Percentiles rank a stretch among this genome's conserved stretches.
Evolutionary conservation across 2,113 vertebrate genomes (phyloP).

Genomic region (Zapus hudsonius): DNA sequence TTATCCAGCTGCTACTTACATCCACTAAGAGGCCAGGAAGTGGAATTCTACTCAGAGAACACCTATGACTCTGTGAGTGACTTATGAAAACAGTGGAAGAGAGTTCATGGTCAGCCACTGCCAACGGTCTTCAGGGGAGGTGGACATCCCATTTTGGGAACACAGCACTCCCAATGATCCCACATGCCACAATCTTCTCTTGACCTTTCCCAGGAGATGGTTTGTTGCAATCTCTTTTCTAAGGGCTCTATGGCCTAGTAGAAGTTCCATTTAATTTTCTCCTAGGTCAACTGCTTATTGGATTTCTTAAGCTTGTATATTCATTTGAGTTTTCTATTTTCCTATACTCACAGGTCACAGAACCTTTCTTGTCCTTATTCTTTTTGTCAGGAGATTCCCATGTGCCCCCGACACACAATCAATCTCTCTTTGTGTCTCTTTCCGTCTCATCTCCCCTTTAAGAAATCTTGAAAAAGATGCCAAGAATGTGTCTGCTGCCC

Average conservation of each 20-base stretch:
- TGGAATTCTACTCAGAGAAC: background rate
- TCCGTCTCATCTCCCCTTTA: background rate
- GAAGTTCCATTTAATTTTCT: conserved; percentile 9
- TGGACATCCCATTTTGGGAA: background rate
- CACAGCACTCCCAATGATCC: background rate
- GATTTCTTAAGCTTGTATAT: background rate
- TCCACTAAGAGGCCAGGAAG: background rate
- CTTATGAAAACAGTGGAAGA: background rate
- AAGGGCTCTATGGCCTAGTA: background rate
- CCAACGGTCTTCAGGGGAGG: background rate
- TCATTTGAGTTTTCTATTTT: background rate
- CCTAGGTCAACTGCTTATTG: background rate
- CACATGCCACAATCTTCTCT: background rate
- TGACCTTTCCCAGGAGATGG: background rate
- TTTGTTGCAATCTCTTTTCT: background rate
- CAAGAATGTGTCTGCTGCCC: conserved; percentile 42
- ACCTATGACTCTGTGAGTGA: background rate
- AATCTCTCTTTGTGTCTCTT: background rate
- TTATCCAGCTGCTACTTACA: background rate
- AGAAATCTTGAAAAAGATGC: conserved; percentile 5
- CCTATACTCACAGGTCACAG: background rate
- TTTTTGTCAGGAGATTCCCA: background rate
- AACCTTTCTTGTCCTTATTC: background rate
- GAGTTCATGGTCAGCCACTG: background rate
- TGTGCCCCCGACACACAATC: background rate